phyloP scores from a whole-genome alignment of 2,113 vertebrate species.

The Pedetes capensis region DNA sequence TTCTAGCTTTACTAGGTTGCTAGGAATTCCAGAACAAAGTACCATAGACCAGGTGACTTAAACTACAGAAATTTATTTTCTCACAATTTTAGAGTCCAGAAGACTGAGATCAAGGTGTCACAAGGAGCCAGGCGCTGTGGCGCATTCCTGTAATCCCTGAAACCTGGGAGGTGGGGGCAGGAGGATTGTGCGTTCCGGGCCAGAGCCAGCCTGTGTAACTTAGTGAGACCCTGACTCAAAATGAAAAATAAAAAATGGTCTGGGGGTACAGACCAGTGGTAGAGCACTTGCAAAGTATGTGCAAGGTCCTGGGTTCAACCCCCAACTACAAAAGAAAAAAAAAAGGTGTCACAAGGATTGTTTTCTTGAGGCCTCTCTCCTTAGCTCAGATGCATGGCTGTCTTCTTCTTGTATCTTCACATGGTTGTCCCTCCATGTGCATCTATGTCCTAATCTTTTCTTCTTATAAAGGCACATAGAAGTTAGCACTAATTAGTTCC shows the following conservation, averaged over 20 bases:
- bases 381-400: no score
- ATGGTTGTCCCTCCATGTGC: background rate
- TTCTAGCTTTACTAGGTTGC: background rate
- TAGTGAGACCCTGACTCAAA: no score
- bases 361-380: background rate
- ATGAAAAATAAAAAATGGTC: no score
- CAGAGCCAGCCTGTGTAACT: no score
- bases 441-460: background rate
- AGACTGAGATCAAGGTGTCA: background rate
- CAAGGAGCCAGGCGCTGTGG: no score
- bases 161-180: no score
- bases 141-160: no score
- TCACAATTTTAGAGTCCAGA: background rate
- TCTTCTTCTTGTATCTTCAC: background rate
- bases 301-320: no score
- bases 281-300: no score
- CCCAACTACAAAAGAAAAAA: no score
- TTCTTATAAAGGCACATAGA: background rate
- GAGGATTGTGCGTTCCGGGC: no score
- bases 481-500: background rate
- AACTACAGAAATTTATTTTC: background rate
- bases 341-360: background rate
- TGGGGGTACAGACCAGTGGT: no score
- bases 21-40: background rate
- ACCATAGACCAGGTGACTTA: background rate